Conservation (phyloP, 2,113 vertebrate species). For the Toxostoma redivivum region DNA sequence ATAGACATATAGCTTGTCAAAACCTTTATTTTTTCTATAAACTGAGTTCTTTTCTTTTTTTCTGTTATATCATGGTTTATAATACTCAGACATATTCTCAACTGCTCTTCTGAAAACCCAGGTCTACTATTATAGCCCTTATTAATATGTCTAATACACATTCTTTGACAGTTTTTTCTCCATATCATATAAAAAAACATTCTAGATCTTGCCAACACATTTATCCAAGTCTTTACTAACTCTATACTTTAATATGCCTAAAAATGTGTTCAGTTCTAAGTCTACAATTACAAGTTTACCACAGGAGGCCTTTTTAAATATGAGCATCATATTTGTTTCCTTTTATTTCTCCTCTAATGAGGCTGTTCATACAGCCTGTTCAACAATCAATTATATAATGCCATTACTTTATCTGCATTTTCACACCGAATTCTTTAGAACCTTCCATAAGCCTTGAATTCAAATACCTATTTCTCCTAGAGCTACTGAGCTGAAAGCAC, state of each 20-base stretch:
- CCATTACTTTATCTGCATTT: background rate
- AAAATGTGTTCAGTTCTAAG: background rate
- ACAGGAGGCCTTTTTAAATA: background rate
- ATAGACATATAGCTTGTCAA: background rate
- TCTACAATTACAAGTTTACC: background rate
- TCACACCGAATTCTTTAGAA: background rate
- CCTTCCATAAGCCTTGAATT: background rate
- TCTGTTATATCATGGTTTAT: background rate
- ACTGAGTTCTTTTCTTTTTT: background rate
- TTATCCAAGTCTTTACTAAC: background rate
- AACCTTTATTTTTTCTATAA: background rate
- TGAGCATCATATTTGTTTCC: background rate
- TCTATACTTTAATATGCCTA: background rate
- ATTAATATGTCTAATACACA: background rate
- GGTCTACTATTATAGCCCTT: background rate
- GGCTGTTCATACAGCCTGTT: background rate
- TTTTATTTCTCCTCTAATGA: background rate
- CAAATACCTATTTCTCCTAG: background rate
- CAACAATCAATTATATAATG: background rate
- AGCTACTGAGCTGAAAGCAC: background rate
- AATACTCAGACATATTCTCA: background rate
- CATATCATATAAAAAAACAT: background rate
- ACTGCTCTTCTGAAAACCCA: background rate
- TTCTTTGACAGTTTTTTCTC: background rate
- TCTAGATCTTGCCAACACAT: background rate